Evolutionary conservation across 2,797 vertebrate species (phyloP).

Genomic region (Micropoecilia bifurca): DNA sequence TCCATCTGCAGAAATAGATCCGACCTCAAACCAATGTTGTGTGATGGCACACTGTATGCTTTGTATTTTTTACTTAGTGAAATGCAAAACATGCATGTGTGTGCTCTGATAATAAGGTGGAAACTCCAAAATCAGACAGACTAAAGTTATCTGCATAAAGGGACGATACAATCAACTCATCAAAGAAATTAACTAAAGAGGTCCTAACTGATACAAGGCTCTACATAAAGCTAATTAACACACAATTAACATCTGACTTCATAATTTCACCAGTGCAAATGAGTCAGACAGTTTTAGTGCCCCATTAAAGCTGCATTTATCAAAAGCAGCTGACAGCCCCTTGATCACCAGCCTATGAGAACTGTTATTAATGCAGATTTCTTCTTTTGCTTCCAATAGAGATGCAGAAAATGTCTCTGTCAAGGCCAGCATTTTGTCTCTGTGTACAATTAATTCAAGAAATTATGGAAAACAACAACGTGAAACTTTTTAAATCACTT

Average conservation of each 20-base stretch:
- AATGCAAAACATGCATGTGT: constrained; percentile 12
- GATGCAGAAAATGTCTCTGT: not conserved
- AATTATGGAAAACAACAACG: not conserved
- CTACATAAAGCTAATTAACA: constrained; percentile 11
- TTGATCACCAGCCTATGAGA: not conserved
- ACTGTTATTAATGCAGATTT: not conserved
- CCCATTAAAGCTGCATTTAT: constrained; percentile 19
- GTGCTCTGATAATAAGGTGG: not conserved
- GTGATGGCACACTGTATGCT: constrained; percentile 32
- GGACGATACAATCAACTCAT: not conserved
- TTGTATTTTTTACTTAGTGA: constrained; percentile 19
- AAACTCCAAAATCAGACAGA: constrained; percentile 7
- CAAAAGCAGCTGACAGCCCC: constrained; percentile 12
- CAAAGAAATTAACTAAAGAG: constrained; percentile 1
- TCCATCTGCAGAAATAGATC: constrained; percentile 62
- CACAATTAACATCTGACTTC: constrained; percentile 15
- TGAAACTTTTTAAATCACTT: not conserved
- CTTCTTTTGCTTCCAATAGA: not conserved
- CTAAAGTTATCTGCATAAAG: constrained; percentile 2
- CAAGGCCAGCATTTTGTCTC: not conserved
- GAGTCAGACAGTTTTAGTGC: constrained; percentile 9
- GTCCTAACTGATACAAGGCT: not conserved
- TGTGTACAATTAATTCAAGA: not conserved
- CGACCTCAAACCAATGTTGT: constrained; percentile 43
- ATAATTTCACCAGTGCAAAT: constrained; percentile 16